Evolutionary conservation across 2,113 vertebrate species (phyloP).

Genomic region (Tor tambroides): DNA sequence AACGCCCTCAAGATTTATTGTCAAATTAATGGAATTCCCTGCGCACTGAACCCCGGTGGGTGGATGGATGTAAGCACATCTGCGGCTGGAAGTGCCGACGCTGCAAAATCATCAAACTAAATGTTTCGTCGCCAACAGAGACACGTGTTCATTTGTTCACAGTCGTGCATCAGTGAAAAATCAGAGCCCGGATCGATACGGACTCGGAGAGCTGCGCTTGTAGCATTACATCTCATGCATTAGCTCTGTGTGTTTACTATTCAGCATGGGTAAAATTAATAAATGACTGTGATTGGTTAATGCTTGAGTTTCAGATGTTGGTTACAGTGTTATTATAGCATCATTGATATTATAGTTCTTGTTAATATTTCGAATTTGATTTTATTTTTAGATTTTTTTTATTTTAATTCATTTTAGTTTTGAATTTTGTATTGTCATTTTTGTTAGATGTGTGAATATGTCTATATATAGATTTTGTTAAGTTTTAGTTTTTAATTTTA

Average conservation of each 20-base stretch:
- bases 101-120: constrained; percentile 1
- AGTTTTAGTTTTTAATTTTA: too few species aligned
- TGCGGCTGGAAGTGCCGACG: constrained; percentile 25
- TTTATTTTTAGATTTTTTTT: background rate
- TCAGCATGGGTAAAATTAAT: background rate
- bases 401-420: too few species aligned
- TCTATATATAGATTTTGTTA: too few species aligned
- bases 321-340: background rate
- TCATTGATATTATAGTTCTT: background rate
- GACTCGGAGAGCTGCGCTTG: background rate
- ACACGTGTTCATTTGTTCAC: background rate
- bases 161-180: background rate
- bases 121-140: background rate
- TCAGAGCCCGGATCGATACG: background rate
- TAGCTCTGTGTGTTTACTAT: background rate
- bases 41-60: background rate
- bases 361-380: background rate
- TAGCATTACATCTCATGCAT: background rate
- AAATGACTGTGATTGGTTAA: background rate
- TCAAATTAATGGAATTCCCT: constrained; percentile 60
- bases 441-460: too few species aligned
- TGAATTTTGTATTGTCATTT: too few species aligned
- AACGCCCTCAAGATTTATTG: constrained; percentile 59
- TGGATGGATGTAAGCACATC: background rate
- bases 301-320: background rate